Conservation (phyloP, 2,888 invertebrate genomes). For the Archips crataeganus region DNA sequence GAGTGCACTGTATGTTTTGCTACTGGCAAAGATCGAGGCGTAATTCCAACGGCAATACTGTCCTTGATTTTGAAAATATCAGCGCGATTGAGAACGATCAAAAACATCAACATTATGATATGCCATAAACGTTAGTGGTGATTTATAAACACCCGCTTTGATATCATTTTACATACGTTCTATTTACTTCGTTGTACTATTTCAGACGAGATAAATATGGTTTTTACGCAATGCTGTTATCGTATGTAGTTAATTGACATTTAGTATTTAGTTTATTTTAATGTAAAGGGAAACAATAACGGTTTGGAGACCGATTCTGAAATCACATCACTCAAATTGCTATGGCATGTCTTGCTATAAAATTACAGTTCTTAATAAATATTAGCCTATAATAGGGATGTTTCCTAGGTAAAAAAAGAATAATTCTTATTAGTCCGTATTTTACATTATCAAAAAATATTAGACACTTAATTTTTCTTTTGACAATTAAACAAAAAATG, state of each 20-base stretch:
- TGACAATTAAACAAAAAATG: too few relatives aligned
- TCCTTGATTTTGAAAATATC: not conserved
- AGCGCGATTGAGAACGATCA: not conserved
- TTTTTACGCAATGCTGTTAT: conserved; percentile 25
- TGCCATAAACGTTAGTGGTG: not conserved
- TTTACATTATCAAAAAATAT: too few relatives aligned
- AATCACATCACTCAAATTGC: too few relatives aligned
- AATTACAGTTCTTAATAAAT: too few relatives aligned
- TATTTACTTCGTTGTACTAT: conserved; percentile 20
- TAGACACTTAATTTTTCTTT: too few relatives aligned
- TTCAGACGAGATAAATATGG: conserved; percentile 14
- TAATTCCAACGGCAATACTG: not conserved
- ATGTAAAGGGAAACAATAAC: too few relatives aligned
- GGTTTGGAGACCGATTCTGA: too few relatives aligned
- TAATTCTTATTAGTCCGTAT: too few relatives aligned
- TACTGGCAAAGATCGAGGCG: not conserved
- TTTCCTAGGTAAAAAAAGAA: too few relatives aligned
- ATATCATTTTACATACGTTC: conserved; percentile 8
- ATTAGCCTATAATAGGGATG: too few relatives aligned
- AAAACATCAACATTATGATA: conserved; percentile 5
- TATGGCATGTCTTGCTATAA: too few relatives aligned
- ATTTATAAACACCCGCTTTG: conserved; percentile 4
- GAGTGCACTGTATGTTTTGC: not conserved
- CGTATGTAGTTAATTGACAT: not conserved
- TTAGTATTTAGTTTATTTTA: too few relatives aligned